Evolutionary conservation across 2,888 invertebrate species (phyloP), one percentile per base, ranked within the genome.

Genomic region (Boloria euphrosyne): DNA sequence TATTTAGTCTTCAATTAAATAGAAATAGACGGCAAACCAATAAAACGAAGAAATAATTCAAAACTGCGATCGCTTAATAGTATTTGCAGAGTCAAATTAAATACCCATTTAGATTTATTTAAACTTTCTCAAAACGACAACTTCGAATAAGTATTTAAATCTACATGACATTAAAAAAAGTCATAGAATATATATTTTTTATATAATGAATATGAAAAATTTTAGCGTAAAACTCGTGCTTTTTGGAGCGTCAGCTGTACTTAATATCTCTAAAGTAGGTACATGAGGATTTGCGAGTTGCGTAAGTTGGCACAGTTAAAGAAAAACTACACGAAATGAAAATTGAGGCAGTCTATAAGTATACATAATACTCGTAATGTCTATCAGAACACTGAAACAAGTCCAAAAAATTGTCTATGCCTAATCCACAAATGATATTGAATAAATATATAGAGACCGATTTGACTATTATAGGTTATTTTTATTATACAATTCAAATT

Each of bases 241-340:
- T 50, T 38, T 59, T 31, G 49, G 49, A 50, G 59, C 59, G 17
- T 14, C 59, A 59, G 59, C 50, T 59, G 49, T 59, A 31, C 49
- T 59, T 38, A 59, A 59, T 59, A 50, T 59, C 17, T 31, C 31
- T 38, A 31, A 16, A 18, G 44, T 57, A 49, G 22, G 22, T 22
- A 22, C 22, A 16, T 43, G 17, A 54, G 54, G 16, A 43, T 22
- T 14, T 4, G 46, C 43, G 22, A 16, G 18, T 57, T 63, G 63
- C 55, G 43, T 57, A 44, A 50, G 18, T 57, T 63, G 57, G 57
- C 57, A 63, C 43, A 38, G 6, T 18, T 49, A 44, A 38, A 55
- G 51, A 22, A 44, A 47, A 59, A 50, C 47, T 43, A 7, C 31
- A 55, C 18, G 50, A 17, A 63, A 50, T 17, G 44, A 51, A 51